Evolutionary conservation across 2,888 invertebrate species (phyloP).

Genomic region (Mimachlamys varia): DNA sequence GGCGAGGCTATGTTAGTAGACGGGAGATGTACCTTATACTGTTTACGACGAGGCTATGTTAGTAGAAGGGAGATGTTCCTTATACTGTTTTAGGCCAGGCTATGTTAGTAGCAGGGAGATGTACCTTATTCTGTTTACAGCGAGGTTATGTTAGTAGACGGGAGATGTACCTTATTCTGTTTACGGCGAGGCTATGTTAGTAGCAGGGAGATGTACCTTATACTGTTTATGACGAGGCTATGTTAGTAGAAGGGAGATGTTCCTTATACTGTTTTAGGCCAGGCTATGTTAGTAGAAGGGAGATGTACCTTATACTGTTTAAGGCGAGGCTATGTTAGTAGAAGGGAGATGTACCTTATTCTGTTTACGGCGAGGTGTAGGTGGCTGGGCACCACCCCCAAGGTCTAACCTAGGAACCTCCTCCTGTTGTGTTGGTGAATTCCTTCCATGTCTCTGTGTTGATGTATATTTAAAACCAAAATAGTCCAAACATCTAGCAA

Average conservation of each 20-base stretch:
- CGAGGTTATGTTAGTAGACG: too few species aligned
- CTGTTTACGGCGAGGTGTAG: not conserved
- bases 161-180: not conserved
- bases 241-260: not conserved
- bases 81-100: not conserved
- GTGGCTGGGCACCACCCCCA: not conserved
- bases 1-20: not conserved
- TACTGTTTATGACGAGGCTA: too few species aligned
- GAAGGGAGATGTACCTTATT: not conserved
- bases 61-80: not conserved
- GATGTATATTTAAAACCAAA: not conserved
- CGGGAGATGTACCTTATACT: not conserved
- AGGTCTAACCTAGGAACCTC: constrained; percentile 5
- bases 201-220: too few species aligned
- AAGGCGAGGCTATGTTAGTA: too few species aligned
- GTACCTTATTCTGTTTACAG: too few species aligned
- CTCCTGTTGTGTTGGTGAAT: not conserved
- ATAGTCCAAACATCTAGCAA: not conserved
- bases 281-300: too few species aligned
- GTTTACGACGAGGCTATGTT: not conserved
- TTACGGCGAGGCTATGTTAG: not conserved
- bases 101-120: not conserved
- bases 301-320: too few species aligned
- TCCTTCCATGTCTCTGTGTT: constrained; percentile 23
- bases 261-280: not conserved